These are phyloP conservation scores for Diploptera punctata DNA, from an alignment of 2,888 invertebrate species.

Conservation along the genomic window DNA sequence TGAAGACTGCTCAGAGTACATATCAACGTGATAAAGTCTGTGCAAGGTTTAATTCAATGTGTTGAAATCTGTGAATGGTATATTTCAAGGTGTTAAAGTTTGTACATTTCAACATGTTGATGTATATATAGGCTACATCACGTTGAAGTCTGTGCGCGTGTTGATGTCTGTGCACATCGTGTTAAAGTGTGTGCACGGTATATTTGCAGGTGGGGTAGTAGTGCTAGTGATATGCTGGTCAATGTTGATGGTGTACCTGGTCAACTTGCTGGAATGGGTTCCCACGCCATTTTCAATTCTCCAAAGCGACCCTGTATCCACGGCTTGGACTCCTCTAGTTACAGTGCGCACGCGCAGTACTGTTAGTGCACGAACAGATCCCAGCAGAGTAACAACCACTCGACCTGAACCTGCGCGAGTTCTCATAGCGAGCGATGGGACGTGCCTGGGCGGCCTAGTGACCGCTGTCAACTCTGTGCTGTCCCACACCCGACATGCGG, in stretches of 20 bases:
- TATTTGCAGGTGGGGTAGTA: constrained; percentile 14
- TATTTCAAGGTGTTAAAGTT: too few species aligned
- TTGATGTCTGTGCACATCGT: too few species aligned
- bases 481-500: constrained; percentile 48
- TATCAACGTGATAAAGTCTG: too few species aligned
- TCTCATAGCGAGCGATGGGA: constrained; percentile 46
- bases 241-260: constrained; percentile 30
- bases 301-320: not conserved
- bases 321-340: not conserved
- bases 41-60: too few species aligned
- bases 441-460: constrained; percentile 51
- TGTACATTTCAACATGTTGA: too few species aligned
- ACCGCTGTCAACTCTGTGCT: constrained; percentile 52
- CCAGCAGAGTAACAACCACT: too few species aligned
- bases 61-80: too few species aligned
- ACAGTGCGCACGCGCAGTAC: not conserved
- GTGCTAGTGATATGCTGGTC: constrained; percentile 29
- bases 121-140: too few species aligned
- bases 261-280: constrained; percentile 29
- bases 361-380: not conserved
- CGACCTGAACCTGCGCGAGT: constrained; percentile 22
- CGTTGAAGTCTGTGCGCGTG: too few species aligned
- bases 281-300: constrained; percentile 18
- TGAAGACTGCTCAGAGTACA: too few species aligned
- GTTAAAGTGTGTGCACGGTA: too few species aligned